These are phyloP conservation scores for Crotalus adamanteus DNA, from an alignment of 2,797 vertebrate genomes.

Conservation along the genomic window DNA sequence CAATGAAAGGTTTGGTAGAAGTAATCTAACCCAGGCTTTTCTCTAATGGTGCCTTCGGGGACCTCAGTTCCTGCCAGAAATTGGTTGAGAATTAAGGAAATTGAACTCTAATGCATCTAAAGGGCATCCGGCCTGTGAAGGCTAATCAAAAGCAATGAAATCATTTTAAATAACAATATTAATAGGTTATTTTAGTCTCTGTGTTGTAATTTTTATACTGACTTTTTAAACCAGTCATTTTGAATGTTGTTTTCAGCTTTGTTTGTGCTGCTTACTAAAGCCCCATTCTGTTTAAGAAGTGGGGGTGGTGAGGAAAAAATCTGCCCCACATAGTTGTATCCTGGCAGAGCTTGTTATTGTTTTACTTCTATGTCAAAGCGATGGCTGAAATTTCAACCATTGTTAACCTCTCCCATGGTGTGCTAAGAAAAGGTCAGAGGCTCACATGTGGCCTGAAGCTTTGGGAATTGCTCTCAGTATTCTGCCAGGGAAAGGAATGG, in stretches of 20 bases:
- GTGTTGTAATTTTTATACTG: neutral
- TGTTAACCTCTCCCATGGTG: constrained; percentile 73
- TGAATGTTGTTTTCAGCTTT: neutral
- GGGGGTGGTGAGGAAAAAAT: neutral
- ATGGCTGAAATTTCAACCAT: constrained; percentile 61
- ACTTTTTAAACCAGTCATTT: neutral
- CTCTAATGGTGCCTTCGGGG: neutral
- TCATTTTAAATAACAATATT: neutral
- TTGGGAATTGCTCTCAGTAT: constrained; percentile 72
- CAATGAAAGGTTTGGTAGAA: neutral
- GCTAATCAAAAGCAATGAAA: neutral
- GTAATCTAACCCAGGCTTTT: neutral
- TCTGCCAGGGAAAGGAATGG: constrained; percentile 75
- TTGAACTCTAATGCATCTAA: constrained; percentile 21
- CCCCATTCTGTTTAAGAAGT: neutral
- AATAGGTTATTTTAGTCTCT: neutral
- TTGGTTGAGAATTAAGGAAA: constrained; percentile 20
- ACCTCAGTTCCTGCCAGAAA: neutral
- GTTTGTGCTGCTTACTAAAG: neutral
- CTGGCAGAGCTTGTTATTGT: constrained; percentile 66
- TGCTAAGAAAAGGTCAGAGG: constrained; percentile 72
- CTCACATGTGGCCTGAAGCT: constrained; percentile 71
- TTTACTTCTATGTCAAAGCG: constrained; percentile 68
- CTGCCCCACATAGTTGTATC: constrained; percentile 17
- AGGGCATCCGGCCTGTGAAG: neutral